Conservation (phyloP, 1,140 invertebrate genomes). For the Brachionus calyciflorus region DNA sequence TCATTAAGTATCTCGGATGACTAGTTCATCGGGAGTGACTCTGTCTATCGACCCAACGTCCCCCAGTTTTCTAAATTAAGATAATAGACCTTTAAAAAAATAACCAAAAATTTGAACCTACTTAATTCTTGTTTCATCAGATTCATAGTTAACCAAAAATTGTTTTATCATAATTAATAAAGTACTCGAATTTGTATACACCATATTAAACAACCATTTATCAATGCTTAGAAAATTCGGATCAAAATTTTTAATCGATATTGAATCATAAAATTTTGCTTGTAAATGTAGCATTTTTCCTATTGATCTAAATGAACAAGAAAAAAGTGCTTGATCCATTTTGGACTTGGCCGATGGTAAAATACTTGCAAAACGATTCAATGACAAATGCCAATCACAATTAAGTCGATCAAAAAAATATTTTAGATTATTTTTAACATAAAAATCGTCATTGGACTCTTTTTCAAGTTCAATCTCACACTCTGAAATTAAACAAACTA, state of each 20-base stretch:
- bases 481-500: neutral
- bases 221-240: neutral
- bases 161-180: slow-evolving; percentile 10
- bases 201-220: slow-evolving; percentile 21
- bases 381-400: slow-evolving; percentile 23
- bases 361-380: slow-evolving; percentile 16
- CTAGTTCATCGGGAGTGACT: no score
- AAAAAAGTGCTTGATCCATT: slow-evolving; percentile 19
- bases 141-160: slow-evolving; percentile 41
- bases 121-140: slow-evolving; percentile 35
- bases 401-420: slow-evolving; percentile 23
- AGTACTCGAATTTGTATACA: slow-evolving; percentile 3
- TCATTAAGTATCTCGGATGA: no score
- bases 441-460: neutral
- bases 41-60: no score
- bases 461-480: neutral
- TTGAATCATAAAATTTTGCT: neutral
- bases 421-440: neutral
- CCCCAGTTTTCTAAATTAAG: no score
- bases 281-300: neutral
- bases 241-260: neutral
- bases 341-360: slow-evolving; percentile 13
- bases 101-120: neutral
- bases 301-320: neutral
- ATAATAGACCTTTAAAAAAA: neutral